Evolutionary conservation across 1,140 invertebrate genomes (phyloP).

Genomic region (Mya arenaria): DNA sequence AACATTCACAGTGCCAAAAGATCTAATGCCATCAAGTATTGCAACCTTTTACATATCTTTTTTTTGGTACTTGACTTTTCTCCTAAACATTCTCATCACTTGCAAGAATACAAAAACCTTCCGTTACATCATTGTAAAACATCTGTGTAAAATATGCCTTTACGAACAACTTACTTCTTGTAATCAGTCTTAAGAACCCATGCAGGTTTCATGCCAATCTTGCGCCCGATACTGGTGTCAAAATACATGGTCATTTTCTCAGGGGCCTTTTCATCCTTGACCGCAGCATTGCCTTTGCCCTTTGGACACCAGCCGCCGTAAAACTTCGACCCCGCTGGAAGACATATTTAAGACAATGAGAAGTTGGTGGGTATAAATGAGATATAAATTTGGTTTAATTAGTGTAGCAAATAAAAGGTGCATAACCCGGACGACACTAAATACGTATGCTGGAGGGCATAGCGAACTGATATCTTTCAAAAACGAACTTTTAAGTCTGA

Average conservation of each 20-base stretch:
- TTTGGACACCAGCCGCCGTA: constrained; percentile 49
- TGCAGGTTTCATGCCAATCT: constrained; percentile 45
- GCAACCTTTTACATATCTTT: no score
- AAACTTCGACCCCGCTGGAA: constrained; percentile 42
- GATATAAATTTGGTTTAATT: background rate
- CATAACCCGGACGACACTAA: background rate
- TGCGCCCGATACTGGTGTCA: constrained; percentile 41
- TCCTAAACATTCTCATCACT: no score
- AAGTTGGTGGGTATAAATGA: background rate
- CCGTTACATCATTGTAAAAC: no score
- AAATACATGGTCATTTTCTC: constrained; percentile 41
- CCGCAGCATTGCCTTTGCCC: constrained; percentile 26
- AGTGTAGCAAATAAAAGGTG: background rate
- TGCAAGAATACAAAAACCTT: no score
- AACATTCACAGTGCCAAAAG: no score
- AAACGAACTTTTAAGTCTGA: background rate
- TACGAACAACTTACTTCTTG: constrained; percentile 27
- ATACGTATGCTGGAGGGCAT: background rate
- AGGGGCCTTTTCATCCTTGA: background rate
- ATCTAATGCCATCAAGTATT: no score
- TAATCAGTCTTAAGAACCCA: constrained; percentile 48
- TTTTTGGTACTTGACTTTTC: no score
- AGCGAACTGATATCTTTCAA: background rate
- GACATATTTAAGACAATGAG: background rate
- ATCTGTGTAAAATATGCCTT: no score